Evolutionary conservation across 2,888 invertebrate species (phyloP).

Genomic region (Linnaemya tessellans): DNA sequence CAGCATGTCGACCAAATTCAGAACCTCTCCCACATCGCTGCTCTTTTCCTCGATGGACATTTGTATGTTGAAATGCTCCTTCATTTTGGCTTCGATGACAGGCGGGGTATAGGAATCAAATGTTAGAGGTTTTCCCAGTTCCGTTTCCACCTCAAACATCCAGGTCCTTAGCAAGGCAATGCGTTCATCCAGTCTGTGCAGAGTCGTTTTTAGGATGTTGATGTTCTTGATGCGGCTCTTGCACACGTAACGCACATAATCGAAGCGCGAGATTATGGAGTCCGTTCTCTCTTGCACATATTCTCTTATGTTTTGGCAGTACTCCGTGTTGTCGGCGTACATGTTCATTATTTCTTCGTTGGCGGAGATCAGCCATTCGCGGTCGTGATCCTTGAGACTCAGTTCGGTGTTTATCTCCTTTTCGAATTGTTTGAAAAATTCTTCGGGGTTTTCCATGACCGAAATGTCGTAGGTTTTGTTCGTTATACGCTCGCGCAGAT

Average conservation of each 20-base stretch:
- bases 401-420: conserved; percentile 91
- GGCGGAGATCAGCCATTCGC: conserved; percentile 89
- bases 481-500: conserved; percentile 87
- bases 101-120: conserved; percentile 87
- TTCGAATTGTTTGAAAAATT: conserved; percentile 88
- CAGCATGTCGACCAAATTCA: conserved; percentile 91
- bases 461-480: conserved; percentile 85
- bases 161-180: conserved; percentile 89
- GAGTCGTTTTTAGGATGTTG: conserved; percentile 88
- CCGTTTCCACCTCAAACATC: conserved; percentile 89
- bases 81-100: conserved; percentile 87
- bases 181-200: conserved; percentile 88
- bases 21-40: conserved; percentile 89
- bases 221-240: conserved; percentile 89
- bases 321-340: conserved; percentile 86
- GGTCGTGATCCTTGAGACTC: conserved; percentile 89
- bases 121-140: conserved; percentile 87
- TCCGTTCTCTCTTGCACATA: conserved; percentile 85
- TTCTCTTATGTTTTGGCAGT: conserved; percentile 85
- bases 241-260: conserved; percentile 86
- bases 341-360: conserved; percentile 87
- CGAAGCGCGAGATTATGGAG: conserved; percentile 88
- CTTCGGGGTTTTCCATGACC: conserved; percentile 88
- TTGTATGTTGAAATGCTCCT: conserved; percentile 89
- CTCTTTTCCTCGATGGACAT: conserved; percentile 90